Percentiles rank a stretch among this genome's conserved stretches.
Conservation (phyloP, 2,113 vertebrate species). For the Brachyhypopomus occidentalis region DNA sequence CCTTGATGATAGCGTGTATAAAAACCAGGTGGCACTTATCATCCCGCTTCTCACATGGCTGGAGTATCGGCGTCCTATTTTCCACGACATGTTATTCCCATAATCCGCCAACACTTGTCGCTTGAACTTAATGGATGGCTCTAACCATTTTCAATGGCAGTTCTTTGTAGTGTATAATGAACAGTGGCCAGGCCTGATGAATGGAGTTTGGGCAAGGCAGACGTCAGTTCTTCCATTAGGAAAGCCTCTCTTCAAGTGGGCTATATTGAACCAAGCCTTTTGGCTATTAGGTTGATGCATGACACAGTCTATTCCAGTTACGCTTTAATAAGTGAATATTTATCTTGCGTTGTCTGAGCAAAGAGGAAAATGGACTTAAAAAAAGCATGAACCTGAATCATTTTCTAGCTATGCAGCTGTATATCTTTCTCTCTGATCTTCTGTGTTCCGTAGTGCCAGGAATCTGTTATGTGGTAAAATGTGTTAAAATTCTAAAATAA, state of each 20-base stretch:
- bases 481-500: neutral
- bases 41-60: constrained; percentile 73
- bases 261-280: constrained; percentile 92
- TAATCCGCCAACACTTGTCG: constrained; percentile 78
- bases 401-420: constrained; percentile 73
- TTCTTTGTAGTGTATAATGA: constrained; percentile 88
- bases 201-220: constrained; percentile 87
- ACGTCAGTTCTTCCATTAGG: constrained; percentile 99
- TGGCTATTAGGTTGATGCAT: constrained; percentile 96
- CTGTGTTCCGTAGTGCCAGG: neutral
- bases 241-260: constrained; percentile 90
- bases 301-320: constrained; percentile 96
- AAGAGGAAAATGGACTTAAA: constrained; percentile 54
- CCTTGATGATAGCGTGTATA: neutral
- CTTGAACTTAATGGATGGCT: constrained; percentile 88
- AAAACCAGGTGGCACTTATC: constrained; percentile 60
- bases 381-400: constrained; percentile 67
- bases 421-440: constrained; percentile 16
- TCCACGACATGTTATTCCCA: constrained; percentile 77
- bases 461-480: constrained; percentile 15
- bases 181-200: constrained; percentile 88
- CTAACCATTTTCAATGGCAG: constrained; percentile 88
- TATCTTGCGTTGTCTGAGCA: constrained; percentile 75
- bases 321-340: constrained; percentile 95
- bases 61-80: constrained; percentile 72